Percentiles rank a stretch among this genome's conserved stretches.
Evolutionary conservation across 2,888 invertebrate genomes (phyloP).

Genomic region (Sinopyrophorus schimmeli): DNA sequence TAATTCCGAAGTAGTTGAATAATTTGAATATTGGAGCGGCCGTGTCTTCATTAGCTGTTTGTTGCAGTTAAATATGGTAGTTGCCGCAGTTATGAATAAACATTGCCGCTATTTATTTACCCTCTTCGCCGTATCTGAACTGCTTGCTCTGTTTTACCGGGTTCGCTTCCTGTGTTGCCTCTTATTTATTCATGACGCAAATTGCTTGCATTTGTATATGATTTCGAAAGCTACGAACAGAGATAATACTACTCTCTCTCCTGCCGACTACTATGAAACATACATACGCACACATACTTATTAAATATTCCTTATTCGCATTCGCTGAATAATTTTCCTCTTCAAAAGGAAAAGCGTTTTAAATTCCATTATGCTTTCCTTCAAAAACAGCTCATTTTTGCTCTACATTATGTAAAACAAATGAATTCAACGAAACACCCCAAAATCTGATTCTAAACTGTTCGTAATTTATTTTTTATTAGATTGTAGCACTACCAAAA

Average conservation of each 20-base stretch:
- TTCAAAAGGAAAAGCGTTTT: too few relatives aligned
- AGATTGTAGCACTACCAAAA: too few relatives aligned
- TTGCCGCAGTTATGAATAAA: slow-evolving; percentile 51
- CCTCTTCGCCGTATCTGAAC: slow-evolving; percentile 29
- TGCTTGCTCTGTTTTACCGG: slow-evolving; percentile 39
- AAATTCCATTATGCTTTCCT: too few relatives aligned
- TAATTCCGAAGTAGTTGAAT: not conserved
- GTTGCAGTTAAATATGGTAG: slow-evolving; percentile 44
- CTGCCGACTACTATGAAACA: slow-evolving; percentile 2
- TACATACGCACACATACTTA: not conserved
- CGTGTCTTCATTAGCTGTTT: slow-evolving; percentile 24
- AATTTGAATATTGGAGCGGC: slow-evolving; percentile 9
- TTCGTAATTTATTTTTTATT: too few relatives aligned
- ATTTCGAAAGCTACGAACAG: slow-evolving; percentile 14
- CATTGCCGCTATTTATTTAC: slow-evolving; percentile 48
- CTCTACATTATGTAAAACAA: too few relatives aligned
- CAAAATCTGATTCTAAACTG: too few relatives aligned
- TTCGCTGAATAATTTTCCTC: not conserved
- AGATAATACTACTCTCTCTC: slow-evolving; percentile 8
- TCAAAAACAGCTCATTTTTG: too few relatives aligned
- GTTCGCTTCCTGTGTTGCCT: slow-evolving; percentile 43
- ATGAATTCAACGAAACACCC: too few relatives aligned
- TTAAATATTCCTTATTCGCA: slow-evolving; percentile 7
- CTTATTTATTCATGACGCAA: slow-evolving; percentile 43
- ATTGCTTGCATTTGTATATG: slow-evolving; percentile 28